Evolutionary conservation across 2,888 invertebrate genomes (phyloP).

Genomic region (Pyrocoelia pectoralis): DNA sequence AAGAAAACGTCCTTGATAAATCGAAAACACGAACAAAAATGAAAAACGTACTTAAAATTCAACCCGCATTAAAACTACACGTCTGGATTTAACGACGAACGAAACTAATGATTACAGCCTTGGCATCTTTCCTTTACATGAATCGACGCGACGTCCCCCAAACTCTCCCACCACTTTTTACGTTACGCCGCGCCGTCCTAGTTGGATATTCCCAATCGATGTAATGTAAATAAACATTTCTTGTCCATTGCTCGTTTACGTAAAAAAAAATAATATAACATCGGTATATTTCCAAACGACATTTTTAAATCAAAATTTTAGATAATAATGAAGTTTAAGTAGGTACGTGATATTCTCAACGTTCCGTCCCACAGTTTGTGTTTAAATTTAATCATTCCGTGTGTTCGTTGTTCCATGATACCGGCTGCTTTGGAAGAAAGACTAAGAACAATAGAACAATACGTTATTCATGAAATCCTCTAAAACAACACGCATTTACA

Average conservation of each 20-base stretch:
- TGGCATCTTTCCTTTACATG: constrained; percentile 35
- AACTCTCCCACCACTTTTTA: background rate
- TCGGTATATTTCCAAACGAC: no score
- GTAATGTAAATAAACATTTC: background rate
- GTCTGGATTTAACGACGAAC: background rate
- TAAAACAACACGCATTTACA: constrained; percentile 12
- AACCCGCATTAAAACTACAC: constrained; percentile 2
- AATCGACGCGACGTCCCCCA: constrained; percentile 22
- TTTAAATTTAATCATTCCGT: constrained; percentile 34
- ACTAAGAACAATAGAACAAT: constrained; percentile 39
- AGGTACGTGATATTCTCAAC: no score
- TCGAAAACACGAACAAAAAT: no score
- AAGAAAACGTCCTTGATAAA: no score
- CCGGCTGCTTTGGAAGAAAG: constrained; percentile 42
- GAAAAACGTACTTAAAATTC: background rate
- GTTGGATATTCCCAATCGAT: background rate
- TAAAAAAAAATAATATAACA: no score
- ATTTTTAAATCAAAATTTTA: no score
- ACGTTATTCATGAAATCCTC: constrained; percentile 30
- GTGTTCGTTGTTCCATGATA: constrained; percentile 41
- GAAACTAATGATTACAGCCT: constrained; percentile 24
- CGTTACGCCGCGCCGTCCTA: background rate
- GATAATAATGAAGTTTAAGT: no score
- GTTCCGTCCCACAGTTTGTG: background rate
- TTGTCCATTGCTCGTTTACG: no score